Evolutionary conservation across 2,888 invertebrate genomes (phyloP).

Genomic region (Agrochola circellaris): DNA sequence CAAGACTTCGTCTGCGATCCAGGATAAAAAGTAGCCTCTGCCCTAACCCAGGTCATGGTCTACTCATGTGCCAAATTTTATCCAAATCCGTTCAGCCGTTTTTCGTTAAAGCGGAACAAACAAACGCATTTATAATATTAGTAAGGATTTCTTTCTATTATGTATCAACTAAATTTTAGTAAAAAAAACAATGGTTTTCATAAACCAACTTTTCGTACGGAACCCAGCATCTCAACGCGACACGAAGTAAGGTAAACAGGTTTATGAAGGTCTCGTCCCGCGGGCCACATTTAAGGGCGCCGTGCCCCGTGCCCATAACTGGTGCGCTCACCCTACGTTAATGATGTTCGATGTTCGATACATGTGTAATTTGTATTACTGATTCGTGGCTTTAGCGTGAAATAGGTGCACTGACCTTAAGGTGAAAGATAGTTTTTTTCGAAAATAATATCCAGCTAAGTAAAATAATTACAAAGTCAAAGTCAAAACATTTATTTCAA

Average conservation of each 20-base stretch:
- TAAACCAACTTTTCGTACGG: conserved; percentile 40
- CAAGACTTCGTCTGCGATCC: too few relatives aligned
- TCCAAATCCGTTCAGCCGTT: too few relatives aligned
- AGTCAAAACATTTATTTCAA: too few relatives aligned
- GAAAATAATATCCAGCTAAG: too few relatives aligned
- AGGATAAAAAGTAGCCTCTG: too few relatives aligned
- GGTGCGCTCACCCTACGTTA: conserved; percentile 68
- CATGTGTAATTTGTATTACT: conserved; percentile 60
- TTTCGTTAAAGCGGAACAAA: too few relatives aligned
- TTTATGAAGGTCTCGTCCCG: conserved; percentile 75
- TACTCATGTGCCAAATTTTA: too few relatives aligned
- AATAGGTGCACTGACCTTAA: conserved; percentile 21
- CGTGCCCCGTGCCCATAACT: conserved; percentile 64
- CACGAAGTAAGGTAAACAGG: conserved; percentile 76
- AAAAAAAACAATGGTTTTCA: conserved; percentile 32
- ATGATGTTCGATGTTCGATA: conserved; percentile 66
- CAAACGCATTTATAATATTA: too few relatives aligned
- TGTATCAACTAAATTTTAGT: too few relatives aligned
- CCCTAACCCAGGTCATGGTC: too few relatives aligned
- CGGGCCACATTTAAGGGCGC: conserved; percentile 69
- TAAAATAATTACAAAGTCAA: too few relatives aligned
- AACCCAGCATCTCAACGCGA: conserved; percentile 68
- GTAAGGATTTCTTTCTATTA: too few relatives aligned
- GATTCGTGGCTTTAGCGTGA: conserved; percentile 17
- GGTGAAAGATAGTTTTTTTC: background rate